These are phyloP conservation scores for Darevskia mixta DNA, from an alignment of 2,797 vertebrate genomes.

Conservation along the genomic window DNA sequence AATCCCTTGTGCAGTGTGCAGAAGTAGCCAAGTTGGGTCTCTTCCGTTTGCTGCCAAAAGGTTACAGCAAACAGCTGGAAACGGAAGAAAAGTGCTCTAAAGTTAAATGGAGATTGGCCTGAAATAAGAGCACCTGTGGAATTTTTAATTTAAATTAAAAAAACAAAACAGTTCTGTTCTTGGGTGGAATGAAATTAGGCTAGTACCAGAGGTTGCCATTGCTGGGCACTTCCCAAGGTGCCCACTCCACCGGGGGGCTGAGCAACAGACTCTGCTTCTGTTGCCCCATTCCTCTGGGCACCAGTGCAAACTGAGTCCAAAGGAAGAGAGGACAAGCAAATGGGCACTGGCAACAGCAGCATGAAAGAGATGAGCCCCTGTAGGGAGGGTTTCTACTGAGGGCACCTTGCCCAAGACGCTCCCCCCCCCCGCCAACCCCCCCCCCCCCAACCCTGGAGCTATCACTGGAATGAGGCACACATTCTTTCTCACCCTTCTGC, in stretches of 20 bases:
- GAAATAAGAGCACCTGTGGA: background rate
- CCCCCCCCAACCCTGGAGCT: background rate
- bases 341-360: background rate
- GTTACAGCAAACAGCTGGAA: background rate
- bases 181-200: background rate
- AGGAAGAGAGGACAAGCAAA: background rate
- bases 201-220: background rate
- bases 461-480: background rate
- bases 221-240: background rate
- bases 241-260: no score
- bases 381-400: no score
- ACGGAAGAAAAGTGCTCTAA: background rate
- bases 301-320: background rate
- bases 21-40: background rate
- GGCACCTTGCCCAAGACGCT: background rate
- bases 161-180: background rate
- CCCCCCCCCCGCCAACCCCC: no score
- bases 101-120: background rate
- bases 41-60: background rate
- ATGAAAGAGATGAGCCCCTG: background rate
- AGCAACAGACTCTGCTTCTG: background rate
- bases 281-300: background rate
- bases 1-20: background rate
- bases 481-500: background rate
- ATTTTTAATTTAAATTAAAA: background rate